These are phyloP conservation scores for Pocillopora verrucosa DNA, from an alignment of 64 coral and sea anemone genomes.

Conservation along the genomic window DNA sequence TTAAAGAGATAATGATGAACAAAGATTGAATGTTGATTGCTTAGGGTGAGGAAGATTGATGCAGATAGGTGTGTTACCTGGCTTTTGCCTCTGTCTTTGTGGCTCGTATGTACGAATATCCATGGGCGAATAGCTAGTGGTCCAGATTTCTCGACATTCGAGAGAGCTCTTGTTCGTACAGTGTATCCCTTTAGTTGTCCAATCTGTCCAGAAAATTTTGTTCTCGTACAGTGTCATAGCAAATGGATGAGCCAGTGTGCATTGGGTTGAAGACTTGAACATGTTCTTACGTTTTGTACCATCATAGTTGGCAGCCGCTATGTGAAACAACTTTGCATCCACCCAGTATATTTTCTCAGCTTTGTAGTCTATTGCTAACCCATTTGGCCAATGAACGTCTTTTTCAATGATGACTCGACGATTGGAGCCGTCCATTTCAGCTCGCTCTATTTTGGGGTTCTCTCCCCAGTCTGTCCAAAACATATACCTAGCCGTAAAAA, in stretches of 20 bases:
- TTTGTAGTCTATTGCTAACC: slow-evolving; percentile 65
- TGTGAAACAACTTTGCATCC: slow-evolving; percentile 75
- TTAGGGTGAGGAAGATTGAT: too few relatives aligned
- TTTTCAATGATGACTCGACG: slow-evolving; percentile 48
- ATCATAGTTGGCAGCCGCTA: slow-evolving; percentile 65
- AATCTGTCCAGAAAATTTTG: slow-evolving; percentile 76
- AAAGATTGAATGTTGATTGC: too few relatives aligned
- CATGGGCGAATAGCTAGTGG: slow-evolving; percentile 73
- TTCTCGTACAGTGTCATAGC: slow-evolving; percentile 50
- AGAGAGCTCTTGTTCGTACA: slow-evolving; percentile 58
- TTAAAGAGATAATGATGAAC: too few relatives aligned
- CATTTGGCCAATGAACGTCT: slow-evolving; percentile 77
- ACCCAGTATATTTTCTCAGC: slow-evolving; percentile 82
- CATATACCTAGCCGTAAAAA: slow-evolving; percentile 42
- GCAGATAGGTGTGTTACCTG: slow-evolving; percentile 12
- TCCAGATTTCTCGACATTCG: slow-evolving; percentile 1
- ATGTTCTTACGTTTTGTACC: slow-evolving; percentile 48
- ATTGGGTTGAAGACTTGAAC: background rate
- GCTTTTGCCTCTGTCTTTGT: slow-evolving; percentile 19
- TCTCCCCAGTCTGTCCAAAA: slow-evolving; percentile 93
- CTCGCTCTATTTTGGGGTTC: slow-evolving; percentile 69
- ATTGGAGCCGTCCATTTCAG: slow-evolving; percentile 70
- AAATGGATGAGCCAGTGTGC: slow-evolving; percentile 61
- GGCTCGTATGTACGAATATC: slow-evolving; percentile 65
- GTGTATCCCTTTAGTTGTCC: slow-evolving; percentile 58